These are phyloP conservation scores for Cinclus mexicanus DNA, from an alignment of 2,113 vertebrate species.

Conservation along the genomic window DNA sequence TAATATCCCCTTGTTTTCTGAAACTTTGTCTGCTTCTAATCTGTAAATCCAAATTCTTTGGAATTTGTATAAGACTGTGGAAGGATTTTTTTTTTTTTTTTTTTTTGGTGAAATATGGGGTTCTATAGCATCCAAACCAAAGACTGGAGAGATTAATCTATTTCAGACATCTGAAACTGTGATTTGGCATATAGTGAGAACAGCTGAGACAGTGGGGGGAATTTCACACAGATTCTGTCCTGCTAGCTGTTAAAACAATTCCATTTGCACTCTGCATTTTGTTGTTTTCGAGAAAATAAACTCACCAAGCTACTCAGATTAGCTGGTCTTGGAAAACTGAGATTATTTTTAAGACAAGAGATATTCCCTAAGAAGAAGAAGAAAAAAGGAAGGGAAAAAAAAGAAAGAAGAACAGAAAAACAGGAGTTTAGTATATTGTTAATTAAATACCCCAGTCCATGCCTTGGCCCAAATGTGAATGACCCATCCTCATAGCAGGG, in stretches of 20 bases:
- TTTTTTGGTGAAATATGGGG: neutral
- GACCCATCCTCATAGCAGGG: neutral
- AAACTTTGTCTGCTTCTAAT: neutral
- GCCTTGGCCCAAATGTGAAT: neutral
- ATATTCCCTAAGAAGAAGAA: neutral
- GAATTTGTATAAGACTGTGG: neutral
- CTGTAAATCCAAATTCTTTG: neutral
- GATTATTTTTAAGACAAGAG: neutral
- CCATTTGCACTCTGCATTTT: neutral
- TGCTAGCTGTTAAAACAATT: conserved; percentile 1
- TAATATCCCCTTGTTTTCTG: neutral
- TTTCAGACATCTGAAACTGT: neutral
- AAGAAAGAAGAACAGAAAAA: neutral
- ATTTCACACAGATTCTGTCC: neutral
- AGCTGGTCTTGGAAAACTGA: neutral
- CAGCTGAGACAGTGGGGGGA: neutral
- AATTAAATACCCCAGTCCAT: neutral
- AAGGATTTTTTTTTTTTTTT: neutral
- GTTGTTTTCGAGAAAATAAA: neutral
- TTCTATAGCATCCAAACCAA: neutral
- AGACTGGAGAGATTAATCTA: neutral
- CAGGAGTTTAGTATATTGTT: neutral
- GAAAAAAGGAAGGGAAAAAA: neutral
- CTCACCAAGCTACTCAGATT: neutral
- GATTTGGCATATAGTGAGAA: conserved; percentile 15